Evolutionary conservation across 2,888 invertebrate genomes (phyloP), one percentile per base, ranked within the genome.

Genomic region (Athalia circularis): DNA sequence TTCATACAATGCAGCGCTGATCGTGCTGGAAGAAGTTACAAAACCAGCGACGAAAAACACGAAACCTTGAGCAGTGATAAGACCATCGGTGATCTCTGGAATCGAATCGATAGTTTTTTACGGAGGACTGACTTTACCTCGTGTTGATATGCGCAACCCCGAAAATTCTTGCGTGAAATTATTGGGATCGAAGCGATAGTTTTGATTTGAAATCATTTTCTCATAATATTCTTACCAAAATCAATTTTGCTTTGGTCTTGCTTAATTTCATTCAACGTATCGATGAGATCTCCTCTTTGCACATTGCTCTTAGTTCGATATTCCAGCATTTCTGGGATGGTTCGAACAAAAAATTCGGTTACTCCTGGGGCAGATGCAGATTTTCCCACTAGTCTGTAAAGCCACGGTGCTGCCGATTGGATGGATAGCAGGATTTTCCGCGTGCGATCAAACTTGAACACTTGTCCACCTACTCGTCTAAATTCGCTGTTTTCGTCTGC

Each of bases 41-140:
- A 91, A 92, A 7, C 92, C 92, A 61, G 91, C 92, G 59, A 89
- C 62, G 78, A 91, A 90, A 82, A 92, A 92, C 8, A 91, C 87
- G 65, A 91, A 89, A 3, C 90, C 87, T 74, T 91, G 91, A 0
- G 91, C 90, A 3, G 89, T 87, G n/a, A 91, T 83, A 4, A 88
- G 80, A 1, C 82, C 81, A 79, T 90, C 88, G 0, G 88, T 88
- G 50, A 90, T 83, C 70, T 86, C 89, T 89, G 81, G 3, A 83
- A 79, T 64, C 48, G 52, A 79, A 65, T 11, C 45, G 47, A 65
- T 47, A 62, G 15, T 29, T 9, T 29, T 29, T 29, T 29, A 29
- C 29, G 29, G 15, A 13, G 13, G 8, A 6, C 61, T 8, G 61
- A 62, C 61, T 29, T 1, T 29, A 29, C 29, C 29, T 29, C 29